A percentile compares a stretch with the other conserved stretches of the same genome.
These are phyloP conservation scores for Hippasteria phrygiana DNA, from an alignment of 53 echinoderm and acorn worm species.

Conservation along the genomic window DNA sequence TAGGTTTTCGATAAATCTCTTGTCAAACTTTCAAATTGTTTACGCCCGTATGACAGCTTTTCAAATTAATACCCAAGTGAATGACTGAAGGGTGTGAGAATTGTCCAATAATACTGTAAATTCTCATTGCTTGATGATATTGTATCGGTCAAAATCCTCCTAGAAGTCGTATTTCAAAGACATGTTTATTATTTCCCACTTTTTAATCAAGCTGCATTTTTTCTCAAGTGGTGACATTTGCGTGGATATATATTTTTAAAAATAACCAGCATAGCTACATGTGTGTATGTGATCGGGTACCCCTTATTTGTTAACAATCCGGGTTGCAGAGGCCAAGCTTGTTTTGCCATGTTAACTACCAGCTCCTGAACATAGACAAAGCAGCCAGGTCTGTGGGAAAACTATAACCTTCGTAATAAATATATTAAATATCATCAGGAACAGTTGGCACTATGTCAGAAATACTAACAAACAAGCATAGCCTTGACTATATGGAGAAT, in stretches of 20 bases:
- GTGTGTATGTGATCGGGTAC: not conserved
- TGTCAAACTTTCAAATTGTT: slow-evolving; percentile 33
- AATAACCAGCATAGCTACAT: slow-evolving; percentile 7
- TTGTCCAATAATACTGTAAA: not conserved
- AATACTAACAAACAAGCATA: not conserved
- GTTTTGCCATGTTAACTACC: not conserved
- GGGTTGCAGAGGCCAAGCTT: not conserved
- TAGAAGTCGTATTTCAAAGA: slow-evolving; percentile 27
- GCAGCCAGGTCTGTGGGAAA: not conserved
- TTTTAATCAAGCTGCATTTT: slow-evolving; percentile 10
- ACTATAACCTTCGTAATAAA: not conserved
- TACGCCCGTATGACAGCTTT: slow-evolving; percentile 28
- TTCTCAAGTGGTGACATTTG: slow-evolving; percentile 25
- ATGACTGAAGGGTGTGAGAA: not conserved
- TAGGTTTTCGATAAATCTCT: not conserved
- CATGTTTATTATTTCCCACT: slow-evolving; percentile 18
- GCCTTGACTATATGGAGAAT: not conserved
- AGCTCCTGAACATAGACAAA: not conserved
- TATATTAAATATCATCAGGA: not conserved
- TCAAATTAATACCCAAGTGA: slow-evolving; percentile 23
- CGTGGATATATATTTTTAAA: slow-evolving; percentile 27
- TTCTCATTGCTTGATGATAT: not conserved
- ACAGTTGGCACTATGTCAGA: not conserved
- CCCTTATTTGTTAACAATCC: not conserved
- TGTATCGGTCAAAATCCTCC: not conserved